Evolutionary conservation across 2,797 vertebrate species (phyloP).

Genomic region (Poeciliopsis paucimaculata): DNA sequence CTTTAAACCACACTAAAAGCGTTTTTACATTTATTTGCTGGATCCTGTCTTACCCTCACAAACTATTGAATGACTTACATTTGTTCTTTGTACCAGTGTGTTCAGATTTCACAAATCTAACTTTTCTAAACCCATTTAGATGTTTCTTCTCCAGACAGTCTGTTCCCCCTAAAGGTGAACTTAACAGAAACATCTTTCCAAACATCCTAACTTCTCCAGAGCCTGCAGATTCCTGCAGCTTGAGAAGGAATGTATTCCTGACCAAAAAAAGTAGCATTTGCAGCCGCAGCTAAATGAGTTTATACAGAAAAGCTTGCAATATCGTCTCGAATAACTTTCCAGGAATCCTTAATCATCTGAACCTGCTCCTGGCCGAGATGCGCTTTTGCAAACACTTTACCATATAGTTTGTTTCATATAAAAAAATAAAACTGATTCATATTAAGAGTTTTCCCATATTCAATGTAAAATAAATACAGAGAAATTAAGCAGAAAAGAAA

Average conservation of each 20-base stretch:
- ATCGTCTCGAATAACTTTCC: slow-evolving; percentile 85
- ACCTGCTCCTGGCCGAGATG: slow-evolving; percentile 72
- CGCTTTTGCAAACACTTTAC: background rate
- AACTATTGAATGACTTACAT: background rate
- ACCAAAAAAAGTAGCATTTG: background rate
- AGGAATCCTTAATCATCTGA: slow-evolving; percentile 81
- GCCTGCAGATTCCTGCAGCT: background rate
- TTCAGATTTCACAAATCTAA: background rate
- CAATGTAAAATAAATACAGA: background rate
- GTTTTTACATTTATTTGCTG: background rate
- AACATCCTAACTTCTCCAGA: background rate
- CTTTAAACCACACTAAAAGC: background rate
- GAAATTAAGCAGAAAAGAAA: background rate
- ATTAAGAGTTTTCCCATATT: background rate
- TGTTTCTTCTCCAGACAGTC: background rate
- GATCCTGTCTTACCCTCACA: background rate
- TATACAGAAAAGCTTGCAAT: slow-evolving; percentile 57
- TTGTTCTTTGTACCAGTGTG: background rate
- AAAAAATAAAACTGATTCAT: background rate
- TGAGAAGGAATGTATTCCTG: background rate
- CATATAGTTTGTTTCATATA: background rate
- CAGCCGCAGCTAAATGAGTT: background rate
- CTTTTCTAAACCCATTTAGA: background rate
- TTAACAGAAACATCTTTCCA: background rate
- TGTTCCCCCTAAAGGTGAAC: background rate